Evolutionary conservation across 2,797 vertebrate genomes (phyloP), one percentile per base, ranked within the genome.

Genomic region (Neoniphon sammara): DNA sequence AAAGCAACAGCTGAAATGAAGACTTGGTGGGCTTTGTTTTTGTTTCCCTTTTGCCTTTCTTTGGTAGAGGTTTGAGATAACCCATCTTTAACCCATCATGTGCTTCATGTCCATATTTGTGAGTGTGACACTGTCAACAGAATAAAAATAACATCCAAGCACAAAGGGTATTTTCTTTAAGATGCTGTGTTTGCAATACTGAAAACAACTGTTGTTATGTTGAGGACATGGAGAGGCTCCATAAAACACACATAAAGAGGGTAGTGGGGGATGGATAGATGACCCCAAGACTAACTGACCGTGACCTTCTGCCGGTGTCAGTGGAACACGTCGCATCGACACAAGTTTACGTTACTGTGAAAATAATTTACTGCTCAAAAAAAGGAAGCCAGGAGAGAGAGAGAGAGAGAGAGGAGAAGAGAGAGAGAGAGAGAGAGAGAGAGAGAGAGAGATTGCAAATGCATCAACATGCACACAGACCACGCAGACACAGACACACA

Each of bases 321-420:
- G 30, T 66, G 68, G 58, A 15, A 59, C 52, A 60, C 63, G 30
- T 47, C 27, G 7, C 25, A 46, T 59, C 15, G 1, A 9, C 27
- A 23, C 58, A 68, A 52, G 27, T 74, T 80, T 25, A 54, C 62
- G 20, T 50, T 64, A 23, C 46, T 62, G 34, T 44, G 25, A 57
- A 50, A 73, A 57, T 46, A 31, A 67, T 75, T 82, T 78, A 65
- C 49, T 80, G 63, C 39, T 42, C 39, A 12, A 14, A 42, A 14
- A 42, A 14, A 12, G 8, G 36, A 39, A 10, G 36, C 36, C 7
- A 39, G 9, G 8, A 39, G 36, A 5, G 31, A 34, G 7, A 39
- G 36, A 39, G 7, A 39, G 36, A 34, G 31, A 39, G 36, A n/a
- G n/a, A n/a, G n/a, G n/a, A n/a, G n/a, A n/a, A 39, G 36, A 39